Evolutionary conservation across 2,113 vertebrate genomes (phyloP).

Genomic region (Atherinomorus stipes): DNA sequence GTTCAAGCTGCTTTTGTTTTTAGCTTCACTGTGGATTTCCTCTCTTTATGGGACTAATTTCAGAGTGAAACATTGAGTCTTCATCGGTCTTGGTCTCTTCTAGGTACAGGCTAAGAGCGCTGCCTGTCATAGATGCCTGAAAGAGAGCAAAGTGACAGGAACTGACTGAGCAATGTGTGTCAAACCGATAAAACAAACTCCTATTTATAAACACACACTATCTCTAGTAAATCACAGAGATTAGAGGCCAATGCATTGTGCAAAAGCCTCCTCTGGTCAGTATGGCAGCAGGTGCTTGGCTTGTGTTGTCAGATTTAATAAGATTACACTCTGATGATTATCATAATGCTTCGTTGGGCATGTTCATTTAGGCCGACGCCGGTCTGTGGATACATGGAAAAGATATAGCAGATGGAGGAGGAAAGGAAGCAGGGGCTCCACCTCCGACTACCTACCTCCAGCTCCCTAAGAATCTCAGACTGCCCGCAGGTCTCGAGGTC

Average conservation of each 20-base stretch:
- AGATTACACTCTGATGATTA: slow-evolving; percentile 71
- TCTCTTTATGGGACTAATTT: slow-evolving; percentile 79
- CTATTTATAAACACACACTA: background rate
- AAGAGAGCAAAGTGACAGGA: slow-evolving; percentile 16
- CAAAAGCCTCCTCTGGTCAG: slow-evolving; percentile 36
- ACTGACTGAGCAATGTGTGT: background rate
- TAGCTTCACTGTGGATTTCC: slow-evolving; percentile 59
- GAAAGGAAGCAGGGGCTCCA: slow-evolving; percentile 68
- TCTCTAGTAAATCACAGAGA: slow-evolving; percentile 7
- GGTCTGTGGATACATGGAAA: slow-evolving; percentile 36
- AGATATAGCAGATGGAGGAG: slow-evolving; percentile 52
- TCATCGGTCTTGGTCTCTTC: slow-evolving; percentile 86
- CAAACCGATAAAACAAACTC: background rate
- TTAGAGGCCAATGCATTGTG: slow-evolving; percentile 30
- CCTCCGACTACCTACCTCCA: slow-evolving; percentile 98
- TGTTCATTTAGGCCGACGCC: slow-evolving; percentile 48
- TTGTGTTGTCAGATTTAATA: slow-evolving; percentile 71
- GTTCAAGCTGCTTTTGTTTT: slow-evolving; percentile 69
- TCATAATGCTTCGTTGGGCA: slow-evolving; percentile 68
- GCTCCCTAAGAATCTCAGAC: slow-evolving; percentile 96
- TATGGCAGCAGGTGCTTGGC: slow-evolving; percentile 52
- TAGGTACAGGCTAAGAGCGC: slow-evolving; percentile 87
- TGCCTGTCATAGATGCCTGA: slow-evolving; percentile 94
- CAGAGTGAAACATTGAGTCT: slow-evolving; percentile 79
- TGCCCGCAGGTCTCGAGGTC: slow-evolving; percentile 98